Percentiles rank a stretch among this genome's conserved stretches.
phyloP scores from a whole-genome alignment of 2,797 vertebrate species.

The Mus caroli region DNA sequence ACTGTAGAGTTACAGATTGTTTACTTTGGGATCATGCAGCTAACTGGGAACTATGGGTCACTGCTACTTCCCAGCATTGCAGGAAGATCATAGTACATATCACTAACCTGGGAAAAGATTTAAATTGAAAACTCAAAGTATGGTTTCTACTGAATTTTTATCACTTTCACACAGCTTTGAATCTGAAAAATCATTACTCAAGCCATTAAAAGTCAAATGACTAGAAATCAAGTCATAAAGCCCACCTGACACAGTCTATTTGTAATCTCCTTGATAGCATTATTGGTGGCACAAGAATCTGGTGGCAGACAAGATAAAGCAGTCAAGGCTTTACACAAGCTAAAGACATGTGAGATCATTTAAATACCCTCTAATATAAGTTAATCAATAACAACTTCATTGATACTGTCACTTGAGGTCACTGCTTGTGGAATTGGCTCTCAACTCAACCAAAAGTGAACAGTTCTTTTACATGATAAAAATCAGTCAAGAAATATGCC shows the following conservation, averaged over 20 bases:
- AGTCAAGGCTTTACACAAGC: not conserved
- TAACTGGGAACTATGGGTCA: not conserved
- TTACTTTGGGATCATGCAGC: not conserved
- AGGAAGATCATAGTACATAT: not conserved
- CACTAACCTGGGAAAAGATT: not conserved
- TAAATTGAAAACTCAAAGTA: not conserved
- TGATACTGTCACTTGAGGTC: not conserved
- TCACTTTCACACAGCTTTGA: not conserved
- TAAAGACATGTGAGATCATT: constrained; percentile 8
- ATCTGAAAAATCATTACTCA: not conserved
- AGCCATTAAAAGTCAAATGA: not conserved
- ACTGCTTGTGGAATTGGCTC: not conserved
- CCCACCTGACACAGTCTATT: not conserved
- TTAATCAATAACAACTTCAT: constrained; percentile 43
- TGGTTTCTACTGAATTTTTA: not conserved
- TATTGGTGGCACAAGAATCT: constrained; percentile 2
- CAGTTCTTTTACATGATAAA: constrained; percentile 55
- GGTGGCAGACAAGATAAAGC: not conserved
- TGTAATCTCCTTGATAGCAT: not conserved
- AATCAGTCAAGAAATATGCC: constrained; percentile 42
- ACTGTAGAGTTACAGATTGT: not conserved
- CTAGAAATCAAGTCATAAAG: not conserved
- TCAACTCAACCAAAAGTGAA: constrained; percentile 25
- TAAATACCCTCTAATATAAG: constrained; percentile 17
- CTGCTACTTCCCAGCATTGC: not conserved